Evolutionary conservation across 1,140 invertebrate species (phyloP), one percentile per base, ranked within the genome.

Genomic region (Melitaea cinxia): DNA sequence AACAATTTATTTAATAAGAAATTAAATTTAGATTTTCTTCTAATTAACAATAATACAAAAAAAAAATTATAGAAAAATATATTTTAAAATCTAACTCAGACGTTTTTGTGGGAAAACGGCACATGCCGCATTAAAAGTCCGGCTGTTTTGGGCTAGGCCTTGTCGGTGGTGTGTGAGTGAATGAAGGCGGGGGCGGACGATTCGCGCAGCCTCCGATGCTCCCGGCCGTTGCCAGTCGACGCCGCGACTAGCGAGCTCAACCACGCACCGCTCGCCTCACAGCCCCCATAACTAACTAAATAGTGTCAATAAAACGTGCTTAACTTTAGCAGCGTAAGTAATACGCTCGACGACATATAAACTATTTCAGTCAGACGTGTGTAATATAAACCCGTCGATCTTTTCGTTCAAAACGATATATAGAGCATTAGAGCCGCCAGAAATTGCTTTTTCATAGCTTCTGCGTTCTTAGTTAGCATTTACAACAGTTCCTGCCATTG

Each of bases 41-140:
- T 30, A 14, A 53, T 53, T 30, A 6, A 1, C 7, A 49, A 53
- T 53, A 15, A 28, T 7, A 28, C 21, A 30, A 14, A 54, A 54
- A 35, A n/a, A 5, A n/a, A 21, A 21, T 19, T 7, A 33, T 33
- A 33, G 4, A 47, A 47, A 47, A n/a, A n/a, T n/a, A 23, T 23
- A 21, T 23, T 47, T 47, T 19, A 45, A 39, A 62, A 26, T 62
- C 59, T 54, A 50, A 55, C 67, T 53, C 58, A n/a, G n/a, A n/a
- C n/a, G 74, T 67, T 85, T 80, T 78, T 77, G 68, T 77, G 75
- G 73, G 77, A 80, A 83, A 85, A 80, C 53, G 53, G 52, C 61
- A 64, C 80, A 87, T 83, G 83, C 79, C 82, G 84, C 85, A 86
- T 86, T 84, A 83, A 76, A 83, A 88, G 82, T 86, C 85, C 82